Base-by-base conservation (phyloP, 2,888 invertebrate species). In the Drosophila hamatofila region DNA sequence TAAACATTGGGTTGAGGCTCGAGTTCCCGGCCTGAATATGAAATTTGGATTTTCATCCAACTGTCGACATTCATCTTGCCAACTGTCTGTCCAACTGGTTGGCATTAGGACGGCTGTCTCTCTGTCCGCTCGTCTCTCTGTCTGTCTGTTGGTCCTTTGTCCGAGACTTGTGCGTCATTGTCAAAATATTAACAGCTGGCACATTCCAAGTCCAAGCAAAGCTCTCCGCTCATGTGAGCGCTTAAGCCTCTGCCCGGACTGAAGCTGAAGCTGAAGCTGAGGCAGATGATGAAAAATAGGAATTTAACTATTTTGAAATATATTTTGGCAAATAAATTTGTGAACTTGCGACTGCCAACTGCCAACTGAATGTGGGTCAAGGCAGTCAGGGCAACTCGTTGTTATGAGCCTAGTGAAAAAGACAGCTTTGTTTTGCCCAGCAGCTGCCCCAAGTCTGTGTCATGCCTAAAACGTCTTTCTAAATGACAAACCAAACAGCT, bases 151-250 rank as follows among this genome's bases (percentile, higher is more conserved):
- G 30, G 74, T 74, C 72, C 64, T 64, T 55, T 69, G 82, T 86
- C 79, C 72, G 58, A 75, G 77, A 88, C 88, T 88, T 81, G 74
- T 85, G 89, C 88, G 78, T 85, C 88, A 89, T 85, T 88, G 88
- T 85, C 90, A 82, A 85, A 85, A 85, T 88, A 89, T 85, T 88
- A 85, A 85, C 88, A 85, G 83, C 90, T 85, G 85, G 78, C 86
- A 82, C 83, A 89, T 75, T 83, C 80, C 82, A 68, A 79, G 67
- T 59, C 63, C 58, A 58, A 41, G 48, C 59, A 58, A 46, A 64
- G 56, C 54, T 33, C 42, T 55, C 39, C 39, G 49, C 52, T 55
- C 78, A 70, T 87, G 71, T 78, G 84, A 87, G 84, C 64, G 33
- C 72, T 83, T 83, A 78, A 89, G 83, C 83, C 78, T n/a, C 27